A percentile compares a stretch with the other conserved stretches of the same genome.
Conservation (phyloP, 2,888 invertebrate species). For the Sesamia inferens region DNA sequence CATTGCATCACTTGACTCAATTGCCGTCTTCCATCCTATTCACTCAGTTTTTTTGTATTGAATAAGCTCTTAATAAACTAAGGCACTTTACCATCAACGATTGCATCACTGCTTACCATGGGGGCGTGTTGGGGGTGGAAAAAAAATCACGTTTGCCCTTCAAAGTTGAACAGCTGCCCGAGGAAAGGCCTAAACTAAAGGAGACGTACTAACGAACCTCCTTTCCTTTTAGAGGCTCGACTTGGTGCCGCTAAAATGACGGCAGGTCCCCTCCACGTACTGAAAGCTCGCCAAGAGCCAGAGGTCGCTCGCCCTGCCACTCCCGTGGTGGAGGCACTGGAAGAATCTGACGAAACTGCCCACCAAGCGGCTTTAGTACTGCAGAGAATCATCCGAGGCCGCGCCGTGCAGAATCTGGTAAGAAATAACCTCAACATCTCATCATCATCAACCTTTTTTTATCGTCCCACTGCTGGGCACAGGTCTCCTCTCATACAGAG, state of each 20-base stretch:
- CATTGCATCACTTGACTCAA: too few relatives aligned
- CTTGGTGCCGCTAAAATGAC: slow-evolving; percentile 74
- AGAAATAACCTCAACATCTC: not conserved
- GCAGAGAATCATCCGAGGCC: slow-evolving; percentile 92
- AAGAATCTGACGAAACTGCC: slow-evolving; percentile 66
- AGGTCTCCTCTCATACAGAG: too few relatives aligned
- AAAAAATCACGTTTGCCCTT: too few relatives aligned
- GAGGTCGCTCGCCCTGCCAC: slow-evolving; percentile 75
- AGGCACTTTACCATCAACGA: too few relatives aligned
- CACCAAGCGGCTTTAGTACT: slow-evolving; percentile 90
- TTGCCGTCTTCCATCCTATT: too few relatives aligned
- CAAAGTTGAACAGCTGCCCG: not conserved
- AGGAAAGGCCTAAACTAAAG: not conserved
- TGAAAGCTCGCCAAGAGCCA: slow-evolving; percentile 71
- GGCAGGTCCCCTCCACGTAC: slow-evolving; percentile 77
- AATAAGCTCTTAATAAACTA: too few relatives aligned
- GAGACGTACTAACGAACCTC: not conserved
- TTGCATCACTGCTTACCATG: too few relatives aligned
- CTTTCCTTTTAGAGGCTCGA: slow-evolving; percentile 75
- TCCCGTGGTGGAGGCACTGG: slow-evolving; percentile 76
- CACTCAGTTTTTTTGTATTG: too few relatives aligned
- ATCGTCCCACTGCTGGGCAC: too few relatives aligned
- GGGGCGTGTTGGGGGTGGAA: too few relatives aligned
- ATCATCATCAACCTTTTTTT: too few relatives aligned
- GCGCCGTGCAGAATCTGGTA: slow-evolving; percentile 87